These are phyloP conservation scores for Aproaerema taeniolella DNA, from an alignment of 2,888 invertebrate species.

Conservation along the genomic window DNA sequence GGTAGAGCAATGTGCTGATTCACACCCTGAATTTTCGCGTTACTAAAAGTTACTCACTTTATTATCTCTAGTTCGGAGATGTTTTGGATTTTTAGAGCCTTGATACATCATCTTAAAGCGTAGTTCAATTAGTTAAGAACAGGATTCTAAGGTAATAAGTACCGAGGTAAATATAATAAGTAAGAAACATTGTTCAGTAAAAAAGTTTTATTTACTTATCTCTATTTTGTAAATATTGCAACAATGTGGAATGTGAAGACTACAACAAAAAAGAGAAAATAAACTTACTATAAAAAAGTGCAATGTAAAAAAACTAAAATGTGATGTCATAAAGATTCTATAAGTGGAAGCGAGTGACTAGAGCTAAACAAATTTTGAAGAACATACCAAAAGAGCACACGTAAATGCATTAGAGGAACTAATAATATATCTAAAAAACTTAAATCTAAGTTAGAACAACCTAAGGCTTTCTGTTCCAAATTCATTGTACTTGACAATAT, in stretches of 20 bases:
- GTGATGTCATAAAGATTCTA: slow-evolving; percentile 44
- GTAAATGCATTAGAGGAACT: slow-evolving; percentile 65
- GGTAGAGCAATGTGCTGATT: too few relatives aligned
- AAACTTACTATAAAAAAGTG: slow-evolving; percentile 34
- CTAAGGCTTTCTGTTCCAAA: slow-evolving; percentile 36
- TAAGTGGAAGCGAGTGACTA: slow-evolving; percentile 63
- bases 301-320: slow-evolving; percentile 33
- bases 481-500: slow-evolving; percentile 45
- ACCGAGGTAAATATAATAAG: too few relatives aligned
- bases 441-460: slow-evolving; percentile 41
- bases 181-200: too few relatives aligned
- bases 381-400: slow-evolving; percentile 27
- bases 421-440: slow-evolving; percentile 19
- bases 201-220: too few relatives aligned
- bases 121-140: too few relatives aligned
- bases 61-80: too few relatives aligned
- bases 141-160: too few relatives aligned
- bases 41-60: too few relatives aligned
- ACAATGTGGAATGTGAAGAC: slow-evolving; percentile 54
- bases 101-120: too few relatives aligned
- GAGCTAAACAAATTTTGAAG: slow-evolving; percentile 51
- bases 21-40: too few relatives aligned
- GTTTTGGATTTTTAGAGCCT: too few relatives aligned
- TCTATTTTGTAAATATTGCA: slow-evolving; percentile 46
- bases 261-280: slow-evolving; percentile 29